Evolutionary conservation across 2,113 vertebrate genomes (phyloP), one percentile per base, ranked within the genome.

Genomic region (Aythya baeri): DNA sequence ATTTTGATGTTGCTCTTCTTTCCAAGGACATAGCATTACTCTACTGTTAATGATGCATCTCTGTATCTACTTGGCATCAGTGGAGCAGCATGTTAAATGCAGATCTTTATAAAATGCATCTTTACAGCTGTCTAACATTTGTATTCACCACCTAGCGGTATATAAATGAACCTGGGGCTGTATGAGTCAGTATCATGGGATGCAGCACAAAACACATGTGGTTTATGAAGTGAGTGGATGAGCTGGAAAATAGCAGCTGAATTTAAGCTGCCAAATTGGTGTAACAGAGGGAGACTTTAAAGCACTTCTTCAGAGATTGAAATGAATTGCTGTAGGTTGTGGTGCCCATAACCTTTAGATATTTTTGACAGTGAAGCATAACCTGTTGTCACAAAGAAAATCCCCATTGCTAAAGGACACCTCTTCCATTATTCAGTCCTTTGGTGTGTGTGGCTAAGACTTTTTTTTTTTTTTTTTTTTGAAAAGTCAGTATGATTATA

Each of bases 401-500:
- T 89, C 74, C 88, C 36, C 25, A 58, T 73, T 31, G 65, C 58
- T 76, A 76, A 94, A 94, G 82, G 75, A 87, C 31, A 41, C 27
- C 26, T 88, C 52, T 75, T 95, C 50, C 29, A 63, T 96, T 94
- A 94, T 94, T 94, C 73, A 90, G 3, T 65, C 61, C 43, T 75
- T 90, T 55, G 32, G 36, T 52, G 50, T 38, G 31, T 46, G 13
- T 20, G 54, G 13, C 23, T 81, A 89, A 89, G 86, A 84, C 46
- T 89, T 84, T 96, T 95, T 94, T 41, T 41, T 11, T 41, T 41
- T 11, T 41, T 41, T 41, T 41, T 12, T 41, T 41, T 96, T 90
- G 58, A 84, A 79, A 92, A 90, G 79, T 63, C 76, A 31, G 80
- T 89, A 76, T 76, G 83, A 94, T 92, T 95, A 93, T 77, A 96